A percentile compares a stretch with the other conserved stretches of the same genome.
Evolutionary conservation across 2,888 invertebrate species (phyloP).

Genomic region (Andrena haemorrhoa): DNA sequence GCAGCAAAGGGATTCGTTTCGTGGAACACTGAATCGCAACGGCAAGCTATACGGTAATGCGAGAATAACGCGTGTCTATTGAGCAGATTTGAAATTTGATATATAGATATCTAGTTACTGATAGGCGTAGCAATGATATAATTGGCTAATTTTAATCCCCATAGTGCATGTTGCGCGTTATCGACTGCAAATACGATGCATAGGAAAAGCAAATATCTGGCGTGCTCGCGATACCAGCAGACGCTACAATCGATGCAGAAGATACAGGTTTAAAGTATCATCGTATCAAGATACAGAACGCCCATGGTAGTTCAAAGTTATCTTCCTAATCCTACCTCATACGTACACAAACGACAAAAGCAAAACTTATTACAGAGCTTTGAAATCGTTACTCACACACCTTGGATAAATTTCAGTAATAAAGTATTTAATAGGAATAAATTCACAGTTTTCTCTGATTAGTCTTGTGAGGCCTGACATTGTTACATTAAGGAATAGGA

Average conservation of each 20-base stretch:
- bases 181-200: constrained; percentile 31
- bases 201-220: constrained; percentile 39
- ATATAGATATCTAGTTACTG: constrained; percentile 54
- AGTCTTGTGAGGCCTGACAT: no score
- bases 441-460: neutral
- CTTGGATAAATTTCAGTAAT: neutral
- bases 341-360: neutral
- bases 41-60: constrained; percentile 1
- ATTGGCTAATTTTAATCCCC: constrained; percentile 62
- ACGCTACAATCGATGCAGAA: constrained; percentile 24
- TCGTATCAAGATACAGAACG: neutral
- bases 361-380: neutral
- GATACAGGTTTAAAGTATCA: constrained; percentile 27
- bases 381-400: neutral
- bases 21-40: neutral
- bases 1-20: neutral
- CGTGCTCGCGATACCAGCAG: constrained; percentile 15
- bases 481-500: no score
- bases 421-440: neutral
- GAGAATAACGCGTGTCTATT: constrained; percentile 7
- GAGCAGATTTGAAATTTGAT: constrained; percentile 53
- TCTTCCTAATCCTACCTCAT: constrained; percentile 28
- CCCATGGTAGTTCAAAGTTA: constrained; percentile 37
- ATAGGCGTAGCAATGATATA: constrained; percentile 46
- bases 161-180: constrained; percentile 32